A percentile compares a stretch with the other conserved stretches of the same genome.
Conservation (phyloP, 2,888 invertebrate genomes). For the Chrysolina haemoptera region DNA sequence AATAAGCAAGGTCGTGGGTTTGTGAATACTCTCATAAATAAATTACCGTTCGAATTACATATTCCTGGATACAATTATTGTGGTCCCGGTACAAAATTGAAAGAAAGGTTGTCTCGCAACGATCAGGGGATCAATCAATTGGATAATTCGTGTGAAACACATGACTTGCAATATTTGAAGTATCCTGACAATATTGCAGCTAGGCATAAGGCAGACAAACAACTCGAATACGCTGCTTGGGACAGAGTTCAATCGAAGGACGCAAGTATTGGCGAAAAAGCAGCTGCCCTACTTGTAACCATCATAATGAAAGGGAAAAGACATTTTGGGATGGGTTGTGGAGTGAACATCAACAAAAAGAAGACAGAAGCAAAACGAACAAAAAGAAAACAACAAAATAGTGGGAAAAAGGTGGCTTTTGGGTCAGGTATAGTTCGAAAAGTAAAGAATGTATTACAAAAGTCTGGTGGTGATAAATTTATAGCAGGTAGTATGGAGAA, state of each 20-base stretch:
- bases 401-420: neutral
- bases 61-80: conserved; percentile 16
- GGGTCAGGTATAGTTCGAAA: neutral
- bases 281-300: neutral
- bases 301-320: neutral
- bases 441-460: neutral
- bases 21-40: conserved; percentile 28
- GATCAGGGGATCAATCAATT: neutral
- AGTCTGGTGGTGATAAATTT: neutral
- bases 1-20: neutral
- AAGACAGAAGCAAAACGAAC: neutral
- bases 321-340: neutral
- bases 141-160: neutral
- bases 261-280: neutral
- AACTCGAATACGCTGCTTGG: neutral
- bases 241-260: neutral
- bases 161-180: neutral
- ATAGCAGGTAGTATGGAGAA: neutral
- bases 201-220: neutral
- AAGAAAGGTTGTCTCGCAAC: neutral
- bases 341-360: neutral
- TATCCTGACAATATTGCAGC: neutral
- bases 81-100: neutral
- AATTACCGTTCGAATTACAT: conserved; percentile 33
- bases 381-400: neutral